Evolutionary conservation across 92 coral and sea anemone species (phyloP).

Genomic region (Pocillopora grandis): DNA sequence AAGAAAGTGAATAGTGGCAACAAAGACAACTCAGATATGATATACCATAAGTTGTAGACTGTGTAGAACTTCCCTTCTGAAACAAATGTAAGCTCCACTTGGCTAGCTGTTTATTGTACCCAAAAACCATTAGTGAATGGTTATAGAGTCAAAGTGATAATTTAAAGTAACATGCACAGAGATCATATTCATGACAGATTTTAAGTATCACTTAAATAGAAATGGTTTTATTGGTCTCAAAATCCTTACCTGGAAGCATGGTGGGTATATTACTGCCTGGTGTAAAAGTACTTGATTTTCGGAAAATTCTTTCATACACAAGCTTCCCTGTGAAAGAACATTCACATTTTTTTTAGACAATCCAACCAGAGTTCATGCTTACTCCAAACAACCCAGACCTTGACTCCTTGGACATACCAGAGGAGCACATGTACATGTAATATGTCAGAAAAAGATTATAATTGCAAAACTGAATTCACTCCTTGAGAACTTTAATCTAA

Average conservation of each 20-base stretch:
- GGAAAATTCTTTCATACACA: conserved; percentile 86
- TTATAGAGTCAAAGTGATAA: no score
- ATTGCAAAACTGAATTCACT: background rate
- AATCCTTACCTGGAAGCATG: conserved; percentile 87
- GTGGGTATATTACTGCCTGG: conserved; percentile 90
- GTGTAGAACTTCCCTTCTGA: no score
- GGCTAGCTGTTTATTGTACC: no score
- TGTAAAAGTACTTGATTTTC: conserved; percentile 80
- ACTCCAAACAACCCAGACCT: background rate
- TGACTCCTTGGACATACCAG: no score
- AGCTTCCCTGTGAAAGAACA: conserved; percentile 65
- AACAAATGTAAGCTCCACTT: no score
- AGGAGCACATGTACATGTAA: background rate
- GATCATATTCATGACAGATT: background rate
- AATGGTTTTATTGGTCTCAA: background rate
- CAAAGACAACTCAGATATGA: no score
- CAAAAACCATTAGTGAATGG: no score
- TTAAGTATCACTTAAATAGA: background rate
- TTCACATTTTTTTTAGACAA: background rate
- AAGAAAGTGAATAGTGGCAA: no score
- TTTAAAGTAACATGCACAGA: background rate
- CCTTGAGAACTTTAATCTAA: background rate
- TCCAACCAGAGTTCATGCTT: background rate
- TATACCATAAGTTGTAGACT: no score
- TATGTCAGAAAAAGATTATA: background rate